Evolutionary conservation across 2,888 invertebrate genomes (phyloP).

Genomic region (Pyrrhia umbra): DNA sequence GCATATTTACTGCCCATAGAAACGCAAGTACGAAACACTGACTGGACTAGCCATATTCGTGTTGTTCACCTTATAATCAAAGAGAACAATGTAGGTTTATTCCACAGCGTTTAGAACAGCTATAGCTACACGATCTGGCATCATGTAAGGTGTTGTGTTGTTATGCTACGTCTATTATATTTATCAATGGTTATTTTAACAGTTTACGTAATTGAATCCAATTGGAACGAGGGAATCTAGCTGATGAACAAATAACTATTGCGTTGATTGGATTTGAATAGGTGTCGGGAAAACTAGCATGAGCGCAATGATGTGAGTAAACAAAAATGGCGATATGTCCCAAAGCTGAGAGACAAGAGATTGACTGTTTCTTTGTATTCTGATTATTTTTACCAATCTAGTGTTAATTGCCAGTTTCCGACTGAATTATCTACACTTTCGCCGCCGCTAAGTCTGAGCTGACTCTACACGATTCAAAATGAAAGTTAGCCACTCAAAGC

Average conservation of each 20-base stretch:
- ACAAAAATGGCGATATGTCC: slow-evolving; percentile 7
- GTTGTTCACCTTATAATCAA: slow-evolving; percentile 63
- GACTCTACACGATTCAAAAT: neutral
- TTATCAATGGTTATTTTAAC: slow-evolving; percentile 9
- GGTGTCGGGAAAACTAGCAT: slow-evolving; percentile 17
- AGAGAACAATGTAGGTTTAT: slow-evolving; percentile 64
- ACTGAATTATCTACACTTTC: neutral
- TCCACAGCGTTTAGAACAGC: slow-evolving; percentile 38
- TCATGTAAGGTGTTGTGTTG: slow-evolving; percentile 22
- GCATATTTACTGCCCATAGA: slow-evolving; percentile 79
- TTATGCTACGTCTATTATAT: slow-evolving; percentile 18
- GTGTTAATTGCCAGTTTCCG: neutral
- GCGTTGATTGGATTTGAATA: slow-evolving; percentile 26
- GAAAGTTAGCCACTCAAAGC: neutral
- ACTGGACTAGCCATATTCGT: slow-evolving; percentile 68
- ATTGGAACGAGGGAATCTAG: slow-evolving; percentile 42
- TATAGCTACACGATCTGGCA: slow-evolving; percentile 29
- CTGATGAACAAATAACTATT: slow-evolving; percentile 35
- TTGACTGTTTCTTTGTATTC: neutral
- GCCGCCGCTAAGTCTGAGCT: neutral
- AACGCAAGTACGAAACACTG: slow-evolving; percentile 65
- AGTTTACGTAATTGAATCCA: slow-evolving; percentile 49
- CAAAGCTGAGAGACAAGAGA: neutral
- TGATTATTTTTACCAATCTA: too few relatives aligned
- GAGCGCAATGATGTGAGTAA: slow-evolving; percentile 11